Evolutionary conservation across 1,140 invertebrate genomes (phyloP), one percentile per base, ranked within the genome.

Genomic region (Harpegnathos saltator): DNA sequence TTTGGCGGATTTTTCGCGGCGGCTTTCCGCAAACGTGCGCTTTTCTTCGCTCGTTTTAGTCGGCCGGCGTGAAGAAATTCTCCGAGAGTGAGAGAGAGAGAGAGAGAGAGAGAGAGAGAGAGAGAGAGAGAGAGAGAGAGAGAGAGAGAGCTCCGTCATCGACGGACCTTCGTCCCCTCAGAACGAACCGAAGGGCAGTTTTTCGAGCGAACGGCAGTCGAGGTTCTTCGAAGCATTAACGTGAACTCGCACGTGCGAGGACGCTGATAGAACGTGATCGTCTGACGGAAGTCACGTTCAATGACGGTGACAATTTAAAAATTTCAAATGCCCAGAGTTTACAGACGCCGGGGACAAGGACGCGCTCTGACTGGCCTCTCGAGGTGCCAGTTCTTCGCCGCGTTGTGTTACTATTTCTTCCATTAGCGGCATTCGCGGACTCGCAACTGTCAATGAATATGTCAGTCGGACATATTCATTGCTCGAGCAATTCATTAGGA

Each of bases 261-360:
- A 85, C 85, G 26, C 19, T 26, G 71, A 22, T 50, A 19, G 50
- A 50, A 85, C 84, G 71, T 87, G 77, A 85, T 66, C 72, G 71
- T 50, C 52, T 82, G 38, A 71, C 85, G 85, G 85, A 87, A 87
- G 84, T 77, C 77, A 65, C 61, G 61, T 85, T 87, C 84, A 83
- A 78, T 83, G 85, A 85, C 85, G 54, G 24, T 17, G 80, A 58
- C 84, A 44, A 54, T 74, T 85, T 44, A 56, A 48, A 62, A 85
- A 85, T 82, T 61, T 82, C 75, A 84, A 86, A 73, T 80, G 82
- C 17, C 50, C 48, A 19, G 15, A 29, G 56, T 58, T 50, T 66
- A 71, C 61, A 38, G 44, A 82, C 65, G 38, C 38, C 58, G 50
- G 56, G 59, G 14, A 58, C 75, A 71, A 80, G 75, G 75, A 69